phyloP scores from a whole-genome alignment of 2,113 vertebrate genomes.

The Syngnathus floridae region DNA sequence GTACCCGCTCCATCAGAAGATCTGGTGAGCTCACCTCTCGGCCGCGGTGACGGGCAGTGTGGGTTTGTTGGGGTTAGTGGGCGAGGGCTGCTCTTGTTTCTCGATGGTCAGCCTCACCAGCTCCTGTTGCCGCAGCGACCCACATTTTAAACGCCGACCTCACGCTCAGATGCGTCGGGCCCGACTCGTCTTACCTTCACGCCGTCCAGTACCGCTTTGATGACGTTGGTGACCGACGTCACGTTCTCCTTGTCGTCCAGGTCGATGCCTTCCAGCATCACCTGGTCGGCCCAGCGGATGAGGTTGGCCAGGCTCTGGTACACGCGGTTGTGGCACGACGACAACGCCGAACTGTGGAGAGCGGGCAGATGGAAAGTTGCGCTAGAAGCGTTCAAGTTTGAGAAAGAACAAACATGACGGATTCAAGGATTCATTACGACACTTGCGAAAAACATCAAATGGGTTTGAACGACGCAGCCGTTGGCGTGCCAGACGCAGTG shows the following conservation, averaged over 20 bases:
- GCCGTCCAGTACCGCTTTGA: slow-evolving; percentile 95
- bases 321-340: slow-evolving; percentile 91
- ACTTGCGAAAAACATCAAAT: background rate
- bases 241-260: slow-evolving; percentile 93
- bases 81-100: slow-evolving; percentile 92
- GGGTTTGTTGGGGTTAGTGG: slow-evolving; percentile 86
- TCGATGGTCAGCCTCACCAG: slow-evolving; percentile 92
- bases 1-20: too few relatives aligned
- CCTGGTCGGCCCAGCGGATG: slow-evolving; percentile 96
- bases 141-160: background rate
- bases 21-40: slow-evolving; percentile 74
- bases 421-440: too few relatives aligned
- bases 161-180: background rate
- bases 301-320: slow-evolving; percentile 97
- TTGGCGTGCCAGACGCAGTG: background rate
- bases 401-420: too few relatives aligned
- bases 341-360: slow-evolving; percentile 80
- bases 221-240: slow-evolving; percentile 84
- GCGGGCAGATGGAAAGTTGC: too few relatives aligned
- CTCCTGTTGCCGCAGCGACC: slow-evolving; percentile 70
- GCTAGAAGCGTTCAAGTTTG: too few relatives aligned
- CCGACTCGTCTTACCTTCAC: slow-evolving; percentile 80
- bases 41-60: slow-evolving; percentile 73
- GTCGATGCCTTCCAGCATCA: slow-evolving; percentile 94
- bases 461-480: background rate